These are phyloP conservation scores for Sturmia bella DNA, from an alignment of 2,888 invertebrate species.

Conservation along the genomic window DNA sequence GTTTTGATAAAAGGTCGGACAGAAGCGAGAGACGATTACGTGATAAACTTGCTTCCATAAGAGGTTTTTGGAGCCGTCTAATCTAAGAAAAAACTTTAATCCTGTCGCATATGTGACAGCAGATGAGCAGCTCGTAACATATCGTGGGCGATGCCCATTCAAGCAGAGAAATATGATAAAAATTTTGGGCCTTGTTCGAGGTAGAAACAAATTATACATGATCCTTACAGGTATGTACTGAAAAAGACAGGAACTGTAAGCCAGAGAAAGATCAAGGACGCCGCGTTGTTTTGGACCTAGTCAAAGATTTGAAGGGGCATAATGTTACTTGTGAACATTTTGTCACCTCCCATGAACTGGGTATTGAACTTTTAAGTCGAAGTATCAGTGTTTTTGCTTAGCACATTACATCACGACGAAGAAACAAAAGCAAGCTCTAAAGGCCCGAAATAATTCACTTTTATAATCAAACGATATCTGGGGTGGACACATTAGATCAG, in stretches of 20 bases:
- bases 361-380: slow-evolving; percentile 28
- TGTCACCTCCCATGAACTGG: slow-evolving; percentile 12
- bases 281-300: no score
- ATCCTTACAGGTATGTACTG: slow-evolving; percentile 10
- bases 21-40: no score
- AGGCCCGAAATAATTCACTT: no score
- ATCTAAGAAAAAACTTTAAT: not conserved
- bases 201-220: slow-evolving; percentile 18
- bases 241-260: slow-evolving; percentile 4
- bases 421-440: no score
- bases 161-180: slow-evolving; percentile 18
- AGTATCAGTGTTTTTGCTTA: slow-evolving; percentile 24
- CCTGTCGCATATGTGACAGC: not conserved
- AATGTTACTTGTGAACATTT: no score
- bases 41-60: no score
- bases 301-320: no score
- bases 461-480: slow-evolving; percentile 37
- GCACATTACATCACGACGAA: no score
- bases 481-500: slow-evolving; percentile 45
- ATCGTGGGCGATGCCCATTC: slow-evolving; percentile 11
- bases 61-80: not conserved
- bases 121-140: slow-evolving; percentile 1
- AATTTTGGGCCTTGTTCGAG: slow-evolving; percentile 18
- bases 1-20: no score
- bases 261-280: slow-evolving; percentile 26